phyloP scores from a whole-genome alignment of 2,113 vertebrate species.

The Rhea pennata region DNA sequence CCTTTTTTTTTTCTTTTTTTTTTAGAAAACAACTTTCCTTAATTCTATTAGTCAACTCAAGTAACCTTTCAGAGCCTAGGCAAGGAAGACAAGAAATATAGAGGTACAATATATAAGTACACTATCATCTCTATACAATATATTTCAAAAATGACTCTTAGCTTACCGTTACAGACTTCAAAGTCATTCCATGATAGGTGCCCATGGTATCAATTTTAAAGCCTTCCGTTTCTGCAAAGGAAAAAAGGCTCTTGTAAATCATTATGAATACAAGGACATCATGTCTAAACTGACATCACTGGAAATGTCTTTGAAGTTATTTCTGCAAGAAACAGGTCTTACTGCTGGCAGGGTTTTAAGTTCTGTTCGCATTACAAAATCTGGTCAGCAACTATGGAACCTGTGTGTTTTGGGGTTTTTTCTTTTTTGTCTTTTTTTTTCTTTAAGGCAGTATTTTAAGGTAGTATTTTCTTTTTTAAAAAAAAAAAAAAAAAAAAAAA shows the following conservation, averaged over 20 bases:
- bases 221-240: constrained; percentile 92
- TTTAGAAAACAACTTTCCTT: background rate
- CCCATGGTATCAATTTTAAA: constrained; percentile 99
- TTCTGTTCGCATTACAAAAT: background rate
- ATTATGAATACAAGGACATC: background rate
- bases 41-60: background rate
- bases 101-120: fast-evolving
- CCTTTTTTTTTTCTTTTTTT: no score
- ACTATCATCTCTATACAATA: background rate
- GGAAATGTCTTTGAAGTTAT: background rate
- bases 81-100: background rate
- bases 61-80: background rate
- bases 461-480: no score
- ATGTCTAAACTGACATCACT: background rate
- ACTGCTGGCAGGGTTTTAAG: background rate
- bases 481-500: no score
- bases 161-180: constrained; percentile 99
- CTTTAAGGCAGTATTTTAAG: background rate
- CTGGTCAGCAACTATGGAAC: background rate
- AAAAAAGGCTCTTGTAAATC: background rate
- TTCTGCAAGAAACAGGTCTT: background rate
- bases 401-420: no score
- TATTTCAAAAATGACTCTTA: background rate
- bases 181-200: constrained; percentile 98
- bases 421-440: background rate